Conservation (phyloP, 1,140 invertebrate species). For the Drosophila gunungcola region DNA sequence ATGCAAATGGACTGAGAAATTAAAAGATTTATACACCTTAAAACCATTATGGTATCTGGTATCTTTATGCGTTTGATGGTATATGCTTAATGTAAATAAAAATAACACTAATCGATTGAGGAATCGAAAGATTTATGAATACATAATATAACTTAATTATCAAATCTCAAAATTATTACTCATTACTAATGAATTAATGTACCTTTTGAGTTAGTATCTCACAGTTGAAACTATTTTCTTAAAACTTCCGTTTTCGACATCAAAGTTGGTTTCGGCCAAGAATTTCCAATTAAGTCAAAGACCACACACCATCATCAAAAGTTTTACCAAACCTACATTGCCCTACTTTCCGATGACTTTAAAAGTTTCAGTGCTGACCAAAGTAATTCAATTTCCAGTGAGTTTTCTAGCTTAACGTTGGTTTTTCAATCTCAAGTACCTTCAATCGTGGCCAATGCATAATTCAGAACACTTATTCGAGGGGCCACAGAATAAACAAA, state of each 20-base stretch:
- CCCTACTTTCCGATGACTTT: not conserved
- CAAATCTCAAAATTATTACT: too few species aligned
- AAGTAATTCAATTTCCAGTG: conserved; percentile 17
- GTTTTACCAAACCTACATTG: not conserved
- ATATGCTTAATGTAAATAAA: not conserved
- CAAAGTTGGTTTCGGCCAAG: not conserved
- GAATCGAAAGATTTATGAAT: conserved; percentile 1
- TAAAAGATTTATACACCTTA: not conserved
- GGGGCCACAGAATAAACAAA: conserved; percentile 48
- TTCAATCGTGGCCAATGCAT: conserved; percentile 45
- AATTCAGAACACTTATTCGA: conserved; percentile 51
- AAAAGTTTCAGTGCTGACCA: conserved; percentile 17
- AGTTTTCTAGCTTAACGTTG: conserved; percentile 27
- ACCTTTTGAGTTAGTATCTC: too few species aligned
- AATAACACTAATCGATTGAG: not conserved
- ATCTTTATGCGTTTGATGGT: not conserved
- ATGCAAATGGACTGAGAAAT: not conserved
- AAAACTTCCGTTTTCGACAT: not conserved
- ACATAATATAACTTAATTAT: too few species aligned
- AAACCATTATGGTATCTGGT: not conserved
- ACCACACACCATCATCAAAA: conserved; percentile 6
- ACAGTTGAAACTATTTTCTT: too few species aligned
- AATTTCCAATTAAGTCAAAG: conserved; percentile 3
- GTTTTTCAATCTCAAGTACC: conserved; percentile 32
- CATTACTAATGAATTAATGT: too few species aligned